phyloP scores from a whole-genome alignment of 2,888 invertebrate genomes.

The Nipponacmea schrenckii region DNA sequence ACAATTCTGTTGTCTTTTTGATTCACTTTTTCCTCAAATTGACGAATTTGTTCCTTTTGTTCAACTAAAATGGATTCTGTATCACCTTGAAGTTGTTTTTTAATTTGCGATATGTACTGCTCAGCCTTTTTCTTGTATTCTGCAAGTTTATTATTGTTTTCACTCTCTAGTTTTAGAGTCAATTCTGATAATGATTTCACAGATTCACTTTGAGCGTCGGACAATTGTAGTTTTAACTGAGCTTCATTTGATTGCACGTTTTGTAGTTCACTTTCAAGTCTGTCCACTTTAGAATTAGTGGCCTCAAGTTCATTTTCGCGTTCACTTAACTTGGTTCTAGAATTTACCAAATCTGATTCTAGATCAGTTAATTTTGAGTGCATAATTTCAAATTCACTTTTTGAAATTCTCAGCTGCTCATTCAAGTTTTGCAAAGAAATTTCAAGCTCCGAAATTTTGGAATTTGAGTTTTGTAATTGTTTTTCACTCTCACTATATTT shows the following conservation, averaged over 20 bases:
- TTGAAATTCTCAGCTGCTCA: too few relatives aligned
- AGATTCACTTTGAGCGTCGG: constrained; percentile 5
- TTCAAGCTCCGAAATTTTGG: too few relatives aligned
- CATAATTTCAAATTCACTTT: too few relatives aligned
- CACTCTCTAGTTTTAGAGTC: constrained; percentile 42
- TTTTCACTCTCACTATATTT: too few relatives aligned
- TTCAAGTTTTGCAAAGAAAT: too few relatives aligned
- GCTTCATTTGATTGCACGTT: constrained; percentile 15
- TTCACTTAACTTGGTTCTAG: neutral
- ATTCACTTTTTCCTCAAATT: constrained; percentile 25
- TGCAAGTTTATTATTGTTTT: constrained; percentile 53
- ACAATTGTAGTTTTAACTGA: neutral
- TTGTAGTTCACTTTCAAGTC: constrained; percentile 11
- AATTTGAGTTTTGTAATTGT: too few relatives aligned
- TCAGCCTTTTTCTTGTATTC: constrained; percentile 64
- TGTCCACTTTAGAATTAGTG: neutral
- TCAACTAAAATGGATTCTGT: constrained; percentile 41
- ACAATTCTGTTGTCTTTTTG: constrained; percentile 14
- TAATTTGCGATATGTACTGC: constrained; percentile 56
- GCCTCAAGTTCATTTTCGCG: neutral
- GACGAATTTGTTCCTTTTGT: constrained; percentile 36
- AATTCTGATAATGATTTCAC: constrained; percentile 36
- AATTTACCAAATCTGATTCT: too few relatives aligned
- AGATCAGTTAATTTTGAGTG: too few relatives aligned
- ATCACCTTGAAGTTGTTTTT: constrained; percentile 54